Conservation (phyloP, 2,797 vertebrate species). For the Sciurus vulgaris region DNA sequence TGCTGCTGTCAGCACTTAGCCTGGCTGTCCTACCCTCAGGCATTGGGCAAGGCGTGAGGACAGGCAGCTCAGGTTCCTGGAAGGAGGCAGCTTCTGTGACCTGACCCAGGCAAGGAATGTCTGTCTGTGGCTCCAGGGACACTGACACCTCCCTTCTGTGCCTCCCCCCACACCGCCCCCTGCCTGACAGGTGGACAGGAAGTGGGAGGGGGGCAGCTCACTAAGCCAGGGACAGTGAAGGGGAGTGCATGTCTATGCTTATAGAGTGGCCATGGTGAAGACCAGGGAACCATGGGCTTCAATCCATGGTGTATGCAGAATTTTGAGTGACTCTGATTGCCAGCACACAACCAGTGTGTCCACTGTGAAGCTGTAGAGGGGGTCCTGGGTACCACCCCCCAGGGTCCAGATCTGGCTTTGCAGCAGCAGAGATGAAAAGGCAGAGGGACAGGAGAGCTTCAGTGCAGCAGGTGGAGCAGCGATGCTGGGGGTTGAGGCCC, state of each 20-base stretch:
- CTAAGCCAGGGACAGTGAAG: slow-evolving; percentile 63
- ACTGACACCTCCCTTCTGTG: slow-evolving; percentile 80
- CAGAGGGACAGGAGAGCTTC: not conserved
- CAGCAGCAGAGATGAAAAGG: not conserved
- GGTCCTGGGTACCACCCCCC: not conserved
- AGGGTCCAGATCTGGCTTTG: not conserved
- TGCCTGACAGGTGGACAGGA: slow-evolving; percentile 85
- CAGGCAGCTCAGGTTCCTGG: slow-evolving; percentile 83
- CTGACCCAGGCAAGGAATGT: slow-evolving; percentile 83
- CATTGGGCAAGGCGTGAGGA: slow-evolving; percentile 75
- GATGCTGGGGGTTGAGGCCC: not conserved
- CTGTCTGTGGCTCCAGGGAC: slow-evolving; percentile 76
- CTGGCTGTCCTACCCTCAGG: slow-evolving; percentile 71
- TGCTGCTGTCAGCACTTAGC: slow-evolving; percentile 70
- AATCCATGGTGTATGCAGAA: not conserved
- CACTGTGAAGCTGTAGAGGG: not conserved
- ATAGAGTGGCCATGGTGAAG: slow-evolving; percentile 69
- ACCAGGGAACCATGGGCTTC: slow-evolving; percentile 21
- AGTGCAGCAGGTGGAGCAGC: not conserved
- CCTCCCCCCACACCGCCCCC: not conserved
- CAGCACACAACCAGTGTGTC: not conserved
- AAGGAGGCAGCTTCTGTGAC: slow-evolving; percentile 83
- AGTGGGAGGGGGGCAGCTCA: slow-evolving; percentile 72
- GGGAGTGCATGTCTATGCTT: slow-evolving; percentile 62
- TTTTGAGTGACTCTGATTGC: not conserved